These are phyloP conservation scores for Griposia aprilina DNA, from an alignment of 2,888 invertebrate species.

Conservation along the genomic window DNA sequence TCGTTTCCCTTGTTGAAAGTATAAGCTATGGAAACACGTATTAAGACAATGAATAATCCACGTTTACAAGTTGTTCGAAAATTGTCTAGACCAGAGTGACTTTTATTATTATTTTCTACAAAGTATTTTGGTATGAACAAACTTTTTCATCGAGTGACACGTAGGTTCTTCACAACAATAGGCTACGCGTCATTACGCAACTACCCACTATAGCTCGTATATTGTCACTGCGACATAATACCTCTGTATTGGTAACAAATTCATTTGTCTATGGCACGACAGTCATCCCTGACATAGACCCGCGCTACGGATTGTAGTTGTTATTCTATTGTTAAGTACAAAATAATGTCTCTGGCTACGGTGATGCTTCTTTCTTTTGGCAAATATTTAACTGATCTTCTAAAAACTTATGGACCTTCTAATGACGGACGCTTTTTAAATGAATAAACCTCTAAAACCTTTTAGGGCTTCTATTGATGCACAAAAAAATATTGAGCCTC, in stretches of 20 bases:
- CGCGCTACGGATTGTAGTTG: neutral
- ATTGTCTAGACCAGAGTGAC: too few species aligned
- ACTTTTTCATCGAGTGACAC: conserved; percentile 5
- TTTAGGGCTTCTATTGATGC: too few species aligned
- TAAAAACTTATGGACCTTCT: neutral
- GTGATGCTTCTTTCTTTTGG: neutral
- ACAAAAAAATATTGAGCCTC: too few species aligned
- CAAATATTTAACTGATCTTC: neutral
- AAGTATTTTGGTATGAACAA: neutral
- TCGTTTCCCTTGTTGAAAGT: neutral
- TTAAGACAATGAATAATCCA: neutral
- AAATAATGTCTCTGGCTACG: neutral
- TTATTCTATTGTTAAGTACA: conserved; percentile 13
- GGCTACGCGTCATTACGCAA: conserved; percentile 30
- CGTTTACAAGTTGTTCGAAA: neutral
- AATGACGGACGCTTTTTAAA: too few species aligned
- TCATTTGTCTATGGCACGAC: conserved; percentile 52
- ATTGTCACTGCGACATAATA: conserved; percentile 29
- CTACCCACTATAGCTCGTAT: neutral
- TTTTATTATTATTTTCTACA: conserved; percentile 5
- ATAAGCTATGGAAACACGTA: too few species aligned
- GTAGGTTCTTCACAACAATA: conserved; percentile 29
- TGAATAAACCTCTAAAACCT: neutral
- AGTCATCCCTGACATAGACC: conserved; percentile 26
- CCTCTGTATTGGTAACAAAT: conserved; percentile 27